These are phyloP conservation scores for Philotrypesis tridentata DNA, from an alignment of 1,140 invertebrate species.

Conservation along the genomic window DNA sequence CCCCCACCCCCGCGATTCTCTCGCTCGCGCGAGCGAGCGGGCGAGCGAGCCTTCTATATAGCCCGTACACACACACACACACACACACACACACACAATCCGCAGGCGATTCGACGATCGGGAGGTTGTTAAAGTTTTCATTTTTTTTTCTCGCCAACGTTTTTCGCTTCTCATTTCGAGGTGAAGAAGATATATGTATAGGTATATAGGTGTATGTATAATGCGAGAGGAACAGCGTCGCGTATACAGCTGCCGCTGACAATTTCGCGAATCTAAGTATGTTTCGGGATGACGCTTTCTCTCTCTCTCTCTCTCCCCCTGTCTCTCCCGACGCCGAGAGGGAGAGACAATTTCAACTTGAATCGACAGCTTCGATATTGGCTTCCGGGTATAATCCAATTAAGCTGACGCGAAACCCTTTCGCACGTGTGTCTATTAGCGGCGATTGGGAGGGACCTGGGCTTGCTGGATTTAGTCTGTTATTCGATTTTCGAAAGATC, in stretches of 20 bases:
- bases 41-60: neutral
- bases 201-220: too few species aligned
- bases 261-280: neutral
- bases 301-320: too few species aligned
- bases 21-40: neutral
- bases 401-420: neutral
- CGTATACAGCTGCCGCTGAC: neutral
- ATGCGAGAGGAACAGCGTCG: neutral
- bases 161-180: neutral
- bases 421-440: too few species aligned
- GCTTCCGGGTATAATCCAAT: slow-evolving; percentile 23
- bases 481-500: too few species aligned
- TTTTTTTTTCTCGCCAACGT: too few species aligned
- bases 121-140: neutral
- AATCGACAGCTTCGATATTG: slow-evolving; percentile 30
- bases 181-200: neutral
- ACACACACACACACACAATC: neutral
- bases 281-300: neutral
- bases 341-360: slow-evolving; percentile 6
- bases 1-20: neutral
- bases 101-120: neutral
- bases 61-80: too few species aligned
- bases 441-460: too few species aligned
- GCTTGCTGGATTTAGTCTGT: too few species aligned
- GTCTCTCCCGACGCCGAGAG: too few species aligned